These are phyloP conservation scores for Tipula helvola DNA, from an alignment of 2,888 invertebrate genomes.

Conservation along the genomic window DNA sequence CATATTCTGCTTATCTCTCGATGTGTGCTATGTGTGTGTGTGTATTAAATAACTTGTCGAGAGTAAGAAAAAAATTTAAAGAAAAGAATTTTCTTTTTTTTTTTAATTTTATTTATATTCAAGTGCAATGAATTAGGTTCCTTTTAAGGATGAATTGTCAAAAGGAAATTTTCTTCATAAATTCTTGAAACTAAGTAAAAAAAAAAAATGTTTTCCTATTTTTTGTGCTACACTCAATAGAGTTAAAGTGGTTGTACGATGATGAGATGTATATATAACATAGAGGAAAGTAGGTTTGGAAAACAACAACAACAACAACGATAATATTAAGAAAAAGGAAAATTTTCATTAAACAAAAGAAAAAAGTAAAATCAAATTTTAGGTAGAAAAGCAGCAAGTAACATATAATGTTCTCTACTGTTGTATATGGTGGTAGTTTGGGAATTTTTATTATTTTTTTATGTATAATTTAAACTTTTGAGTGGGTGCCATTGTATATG, in stretches of 20 bases:
- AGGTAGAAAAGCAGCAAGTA: not conserved
- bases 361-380: not conserved
- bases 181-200: not conserved
- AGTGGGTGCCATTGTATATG: not conserved
- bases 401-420: not conserved
- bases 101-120: not conserved
- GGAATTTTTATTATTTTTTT: not conserved
- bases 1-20: not conserved
- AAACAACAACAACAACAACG: not conserved
- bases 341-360: not conserved
- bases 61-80: not conserved
- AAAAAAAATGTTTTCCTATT: not conserved
- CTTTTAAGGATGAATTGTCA: not conserved
- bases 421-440: not conserved
- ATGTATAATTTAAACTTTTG: not conserved
- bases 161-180: not conserved
- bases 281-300: not conserved
- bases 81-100: not conserved
- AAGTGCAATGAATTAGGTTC: conserved; percentile 4
- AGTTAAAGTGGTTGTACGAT: not conserved
- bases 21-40: not conserved
- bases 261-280: not conserved
- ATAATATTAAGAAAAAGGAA: not conserved
- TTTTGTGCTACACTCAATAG: not conserved
- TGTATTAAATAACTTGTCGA: not conserved